Evolutionary conservation across 2,888 invertebrate species (phyloP), one percentile per base, ranked within the genome.

Genomic region (Polydrusus pterygomalis): DNA sequence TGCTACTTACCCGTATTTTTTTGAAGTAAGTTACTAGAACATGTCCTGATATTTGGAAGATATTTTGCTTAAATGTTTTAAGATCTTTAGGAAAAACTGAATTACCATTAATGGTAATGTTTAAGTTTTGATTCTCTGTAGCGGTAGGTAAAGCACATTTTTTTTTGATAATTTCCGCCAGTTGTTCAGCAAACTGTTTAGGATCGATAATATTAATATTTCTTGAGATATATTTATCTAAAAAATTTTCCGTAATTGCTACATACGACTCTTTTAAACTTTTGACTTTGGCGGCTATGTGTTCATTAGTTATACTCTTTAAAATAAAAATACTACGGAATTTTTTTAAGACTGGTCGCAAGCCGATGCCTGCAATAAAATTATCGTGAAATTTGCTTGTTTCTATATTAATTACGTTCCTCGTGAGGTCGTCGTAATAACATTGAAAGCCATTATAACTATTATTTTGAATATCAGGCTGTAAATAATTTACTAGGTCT

Each of bases 11-110:
- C 2, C 54, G 40, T 49, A 67, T 11, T 40, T 67, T 67, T 11
- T 17, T 40, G 18, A 54, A 67, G 54, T 38, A 38, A 38, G 17
- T 54, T 40, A 67, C 67, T 6, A 67, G 20, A 8, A 67, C 38
- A 54, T 54, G 51, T 8, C 67, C 67, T 9, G 20, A 30, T 34
- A 54, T 17, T 0, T 18, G 17, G 5, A 15, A 8, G 13, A 67
- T 38, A 18, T 67, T 54, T 20, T 67, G 2, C 49, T 40, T 38
- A 38, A 67, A 67, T 1, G 18, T 18, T 38, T 17, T 13, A 11
- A 54, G 34, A 1, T 67, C 18, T 9, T 34, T 7, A 0, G 40
- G n/a, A 15, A 17, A 38, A 10, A 67, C 67, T 54, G 67, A 67
- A 13, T 40, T 2, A 2, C 54, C 6, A 67, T 51, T 47, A 67